Conservation (phyloP, 2,888 invertebrate species). For the Keiferia lycopersicella region DNA sequence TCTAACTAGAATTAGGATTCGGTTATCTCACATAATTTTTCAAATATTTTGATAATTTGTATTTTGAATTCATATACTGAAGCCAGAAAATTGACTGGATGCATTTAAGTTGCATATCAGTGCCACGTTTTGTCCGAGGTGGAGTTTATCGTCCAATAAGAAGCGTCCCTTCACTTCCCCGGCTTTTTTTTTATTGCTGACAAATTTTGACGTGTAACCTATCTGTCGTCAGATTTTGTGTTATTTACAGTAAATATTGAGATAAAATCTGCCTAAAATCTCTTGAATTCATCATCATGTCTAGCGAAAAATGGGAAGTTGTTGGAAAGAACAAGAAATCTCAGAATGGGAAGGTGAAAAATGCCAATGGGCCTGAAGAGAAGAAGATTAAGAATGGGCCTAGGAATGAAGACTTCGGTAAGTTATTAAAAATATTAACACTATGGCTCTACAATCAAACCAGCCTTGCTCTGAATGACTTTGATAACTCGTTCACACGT, state of each 20-base stretch:
- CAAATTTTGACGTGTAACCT: slow-evolving; percentile 76
- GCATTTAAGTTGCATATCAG: too few species aligned
- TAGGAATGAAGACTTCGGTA: slow-evolving; percentile 89
- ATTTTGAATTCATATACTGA: neutral
- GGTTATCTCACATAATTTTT: too few species aligned
- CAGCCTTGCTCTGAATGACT: too few species aligned
- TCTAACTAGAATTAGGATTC: too few species aligned
- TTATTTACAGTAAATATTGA: slow-evolving; percentile 63
- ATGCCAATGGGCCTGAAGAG: slow-evolving; percentile 77
- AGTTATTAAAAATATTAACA: slow-evolving; percentile 50
- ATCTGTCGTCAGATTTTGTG: slow-evolving; percentile 53
- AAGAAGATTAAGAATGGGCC: slow-evolving; percentile 84
- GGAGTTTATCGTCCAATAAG: slow-evolving; percentile 68
- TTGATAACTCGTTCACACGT: too few species aligned
- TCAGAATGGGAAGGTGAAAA: slow-evolving; percentile 76
- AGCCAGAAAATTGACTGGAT: neutral
- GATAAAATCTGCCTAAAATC: slow-evolving; percentile 42
- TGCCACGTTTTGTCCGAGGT: slow-evolving; percentile 77
- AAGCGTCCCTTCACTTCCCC: slow-evolving; percentile 39
- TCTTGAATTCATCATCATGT: slow-evolving; percentile 55
- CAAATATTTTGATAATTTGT: too few species aligned
- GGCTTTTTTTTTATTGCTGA: slow-evolving; percentile 49
- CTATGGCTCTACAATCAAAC: too few species aligned
- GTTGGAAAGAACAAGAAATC: slow-evolving; percentile 85
- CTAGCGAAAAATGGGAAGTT: slow-evolving; percentile 86